Conservation (phyloP, 2,888 invertebrate species). For the Heliconius erato region DNA sequence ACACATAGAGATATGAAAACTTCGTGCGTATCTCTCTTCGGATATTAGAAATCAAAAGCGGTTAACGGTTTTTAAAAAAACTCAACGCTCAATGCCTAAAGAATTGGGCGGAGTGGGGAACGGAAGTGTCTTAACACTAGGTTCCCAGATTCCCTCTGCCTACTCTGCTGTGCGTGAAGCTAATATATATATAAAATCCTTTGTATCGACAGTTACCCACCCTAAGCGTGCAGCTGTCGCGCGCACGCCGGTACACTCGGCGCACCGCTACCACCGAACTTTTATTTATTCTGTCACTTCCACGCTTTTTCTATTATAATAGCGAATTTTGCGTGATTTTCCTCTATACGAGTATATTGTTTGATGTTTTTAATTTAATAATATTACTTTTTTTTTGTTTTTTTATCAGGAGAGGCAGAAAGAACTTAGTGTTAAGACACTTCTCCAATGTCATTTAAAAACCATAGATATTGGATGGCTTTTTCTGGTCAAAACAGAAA, state of each 20-base stretch:
- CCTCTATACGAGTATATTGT: slow-evolving; percentile 11
- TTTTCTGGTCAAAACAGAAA: too few species aligned
- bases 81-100: too few species aligned
- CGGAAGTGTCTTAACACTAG: too few species aligned
- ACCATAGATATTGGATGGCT: too few species aligned
- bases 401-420: neutral
- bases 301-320: slow-evolving; percentile 66
- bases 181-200: too few species aligned
- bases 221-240: slow-evolving; percentile 65
- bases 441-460: neutral
- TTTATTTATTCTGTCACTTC: slow-evolving; percentile 81
- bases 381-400: neutral
- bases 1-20: too few species aligned
- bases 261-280: slow-evolving; percentile 79
- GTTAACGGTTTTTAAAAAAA: too few species aligned
- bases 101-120: too few species aligned
- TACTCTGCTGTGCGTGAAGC: too few species aligned
- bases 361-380: slow-evolving; percentile 13
- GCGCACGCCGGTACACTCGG: slow-evolving; percentile 73
- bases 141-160: too few species aligned
- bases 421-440: neutral
- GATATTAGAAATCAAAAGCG: too few species aligned
- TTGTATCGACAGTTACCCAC: slow-evolving; percentile 43
- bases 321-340: slow-evolving; percentile 50
- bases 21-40: too few species aligned